Conservation (phyloP, 2,113 vertebrate genomes). For the Apteryx mantelli region DNA sequence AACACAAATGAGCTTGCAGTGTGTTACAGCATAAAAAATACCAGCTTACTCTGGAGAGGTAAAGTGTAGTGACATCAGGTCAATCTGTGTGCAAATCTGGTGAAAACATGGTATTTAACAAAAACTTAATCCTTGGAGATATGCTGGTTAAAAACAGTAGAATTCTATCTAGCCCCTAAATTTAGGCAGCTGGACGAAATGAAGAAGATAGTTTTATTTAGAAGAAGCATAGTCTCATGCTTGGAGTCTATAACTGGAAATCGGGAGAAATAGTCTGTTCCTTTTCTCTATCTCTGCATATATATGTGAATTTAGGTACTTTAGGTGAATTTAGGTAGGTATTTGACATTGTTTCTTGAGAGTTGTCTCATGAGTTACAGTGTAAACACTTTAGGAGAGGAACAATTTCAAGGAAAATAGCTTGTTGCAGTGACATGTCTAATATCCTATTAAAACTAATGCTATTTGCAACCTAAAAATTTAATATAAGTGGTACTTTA, state of each 20-base stretch:
- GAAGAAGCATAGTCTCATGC: not conserved
- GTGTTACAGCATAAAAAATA: not conserved
- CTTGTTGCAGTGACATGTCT: not conserved
- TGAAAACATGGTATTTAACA: not conserved
- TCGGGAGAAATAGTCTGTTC: not conserved
- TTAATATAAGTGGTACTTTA: not conserved
- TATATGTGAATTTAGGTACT: not conserved
- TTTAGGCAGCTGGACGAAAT: not conserved
- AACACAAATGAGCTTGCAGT: not conserved
- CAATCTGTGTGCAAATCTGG: not conserved
- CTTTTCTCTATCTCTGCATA: not conserved
- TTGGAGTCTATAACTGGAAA: not conserved
- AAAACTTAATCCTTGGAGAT: not conserved
- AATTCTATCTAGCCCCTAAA: not conserved
- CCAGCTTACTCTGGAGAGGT: not conserved
- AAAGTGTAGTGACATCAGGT: not conserved
- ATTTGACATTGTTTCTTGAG: not conserved
- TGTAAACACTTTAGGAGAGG: not conserved
- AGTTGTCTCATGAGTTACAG: not conserved
- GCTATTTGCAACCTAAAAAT: not conserved
- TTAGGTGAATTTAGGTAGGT: not conserved
- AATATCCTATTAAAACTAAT: not conserved
- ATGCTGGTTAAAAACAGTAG: not conserved
- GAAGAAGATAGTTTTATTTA: not conserved
- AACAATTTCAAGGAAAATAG: not conserved